Base-by-base conservation (phyloP, 2,113 vertebrate genomes). In the Malurus alboscapulatus region DNA sequence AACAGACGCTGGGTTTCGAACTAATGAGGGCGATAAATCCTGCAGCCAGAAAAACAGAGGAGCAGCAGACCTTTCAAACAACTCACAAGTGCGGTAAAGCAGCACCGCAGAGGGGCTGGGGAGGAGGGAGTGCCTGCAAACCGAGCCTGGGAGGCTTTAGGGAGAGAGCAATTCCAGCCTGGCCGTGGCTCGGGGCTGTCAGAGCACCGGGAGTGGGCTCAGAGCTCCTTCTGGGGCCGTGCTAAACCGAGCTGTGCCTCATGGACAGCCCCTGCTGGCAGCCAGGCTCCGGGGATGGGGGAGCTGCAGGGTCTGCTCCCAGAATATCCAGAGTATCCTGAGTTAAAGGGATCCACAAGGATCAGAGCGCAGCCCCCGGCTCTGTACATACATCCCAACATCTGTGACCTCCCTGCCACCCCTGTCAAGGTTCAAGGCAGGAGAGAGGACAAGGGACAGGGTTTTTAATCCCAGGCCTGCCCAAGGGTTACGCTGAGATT, bases 11-110 rank as follows among this genome's bases (percentile, higher is more conserved):
- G 91, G 58, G n/a, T 44, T 66, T 88, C 87, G 61, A 85, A 78
- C 90, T 88, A 92, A 68, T 84, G 97, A 97, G 88, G 57, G 68
- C 88, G 9, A 95, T 91, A 94, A 92, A 93, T 94, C 95, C 95
- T 58, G 36, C 68, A 21, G 80, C 88, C 78, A 63, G 20, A 73
- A 66, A 48, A 24, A 32, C 27, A 78, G 76, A 57, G 72, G 13
- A 40, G 21, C 29, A 34, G 47, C 68, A 82, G 38, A 63, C 17
- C 75, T 95, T 91, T 93, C 89, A 77, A 90, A 91, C 67, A 87
- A n/a, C 17, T 3, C 55, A 36, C 71, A 59, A 50, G 63, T 74
- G 66, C 92, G 59, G 91, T 13, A 83, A 91, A 91, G 84, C 92
- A 91, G 92, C 91, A 54, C 67, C 75, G 51, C 0, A 0, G 32